Evolutionary conservation across 2,797 vertebrate genomes (phyloP), one percentile per base, ranked within the genome.

Genomic region (Micrastur ruficollis): DNA sequence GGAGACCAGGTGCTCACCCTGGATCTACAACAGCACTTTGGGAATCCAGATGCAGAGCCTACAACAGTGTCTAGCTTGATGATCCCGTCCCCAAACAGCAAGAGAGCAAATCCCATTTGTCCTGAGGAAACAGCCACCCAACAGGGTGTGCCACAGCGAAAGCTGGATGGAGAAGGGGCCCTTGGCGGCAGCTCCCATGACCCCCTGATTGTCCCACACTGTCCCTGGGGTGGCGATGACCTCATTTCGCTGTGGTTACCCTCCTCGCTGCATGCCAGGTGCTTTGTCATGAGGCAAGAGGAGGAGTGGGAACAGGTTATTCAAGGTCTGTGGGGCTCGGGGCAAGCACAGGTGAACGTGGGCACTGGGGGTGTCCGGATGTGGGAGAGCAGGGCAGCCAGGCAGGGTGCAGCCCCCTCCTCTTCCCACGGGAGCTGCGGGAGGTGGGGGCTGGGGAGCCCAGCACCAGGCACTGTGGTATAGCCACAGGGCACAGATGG

Each of bases 301-400:
- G 52, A 87, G 90, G 71, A 93, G 89, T 42, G 42, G 70, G 63
- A 97, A 97, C 95, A 96, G 96, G 97, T 97, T 95, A 93, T 94
- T 90, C 95, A 70, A 93, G 97, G 95, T 93, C 82, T 73, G 76
- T 4, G 2, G 71, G 76, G 80, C 76, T 42, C 66, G 12, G 52
- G 80, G 90, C 83, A 49, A 20, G 11, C 14, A 5, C 42, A 44
- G 89, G 68, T 12, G 83, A 91, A 47, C 4, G 1, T 2, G 11
- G 80, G 75, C 58, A 50, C 9, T 7, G 23, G 21, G 42, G 81
- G 44, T 6, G 34, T 12, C n/a, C 2, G 34, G 56, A 71, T 53
- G 25, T 5, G 6, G 3, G 0, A 20, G 22, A 32, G 70, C 18
- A 14, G 73, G 76, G 66, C 26, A 1, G 50, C 6, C 85, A 56